Conservation (phyloP, 2,888 invertebrate genomes). For the Spodoptera picta region DNA sequence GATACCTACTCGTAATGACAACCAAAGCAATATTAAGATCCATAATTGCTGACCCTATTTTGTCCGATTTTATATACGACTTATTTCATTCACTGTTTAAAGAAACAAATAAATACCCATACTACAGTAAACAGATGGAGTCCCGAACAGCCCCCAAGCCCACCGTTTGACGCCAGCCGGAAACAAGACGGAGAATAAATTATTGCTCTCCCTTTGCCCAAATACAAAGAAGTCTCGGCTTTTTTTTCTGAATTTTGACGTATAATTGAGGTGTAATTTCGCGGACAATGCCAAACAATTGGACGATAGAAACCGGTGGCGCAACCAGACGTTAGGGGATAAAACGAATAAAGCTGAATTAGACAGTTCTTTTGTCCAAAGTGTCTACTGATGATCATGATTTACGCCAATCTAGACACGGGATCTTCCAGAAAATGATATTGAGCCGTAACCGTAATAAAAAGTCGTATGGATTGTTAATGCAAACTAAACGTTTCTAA, state of each 20-base stretch:
- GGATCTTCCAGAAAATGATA: slow-evolving; percentile 65
- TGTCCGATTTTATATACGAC: neutral
- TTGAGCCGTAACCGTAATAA: slow-evolving; percentile 68
- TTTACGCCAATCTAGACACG: slow-evolving; percentile 76
- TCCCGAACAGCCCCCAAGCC: slow-evolving; percentile 62
- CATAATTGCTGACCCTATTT: slow-evolving; percentile 14
- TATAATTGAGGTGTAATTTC: slow-evolving; percentile 84
- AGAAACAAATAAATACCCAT: slow-evolving; percentile 27
- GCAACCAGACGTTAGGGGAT: slow-evolving; percentile 66
- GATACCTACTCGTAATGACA: slow-evolving; percentile 36
- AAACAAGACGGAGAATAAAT: slow-evolving; percentile 78
- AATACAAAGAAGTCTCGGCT: slow-evolving; percentile 72
- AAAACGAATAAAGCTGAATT: slow-evolving; percentile 73
- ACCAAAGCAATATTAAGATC: slow-evolving; percentile 21
- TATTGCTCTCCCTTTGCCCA: slow-evolving; percentile 73
- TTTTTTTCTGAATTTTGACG: slow-evolving; percentile 71
- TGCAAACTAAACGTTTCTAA: slow-evolving; percentile 62
- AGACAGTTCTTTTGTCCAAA: slow-evolving; percentile 76
- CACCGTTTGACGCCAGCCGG: slow-evolving; percentile 73
- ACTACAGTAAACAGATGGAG: slow-evolving; percentile 60
- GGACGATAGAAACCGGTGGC: slow-evolving; percentile 68
- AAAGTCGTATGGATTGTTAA: slow-evolving; percentile 61
- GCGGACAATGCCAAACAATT: slow-evolving; percentile 74
- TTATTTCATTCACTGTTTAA: slow-evolving; percentile 2
- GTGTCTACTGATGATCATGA: slow-evolving; percentile 72